Percentiles rank a stretch among this genome's conserved stretches.
phyloP scores from a whole-genome alignment of 2,888 invertebrate genomes.

The Bursaphelenchus okinawaensis region DNA sequence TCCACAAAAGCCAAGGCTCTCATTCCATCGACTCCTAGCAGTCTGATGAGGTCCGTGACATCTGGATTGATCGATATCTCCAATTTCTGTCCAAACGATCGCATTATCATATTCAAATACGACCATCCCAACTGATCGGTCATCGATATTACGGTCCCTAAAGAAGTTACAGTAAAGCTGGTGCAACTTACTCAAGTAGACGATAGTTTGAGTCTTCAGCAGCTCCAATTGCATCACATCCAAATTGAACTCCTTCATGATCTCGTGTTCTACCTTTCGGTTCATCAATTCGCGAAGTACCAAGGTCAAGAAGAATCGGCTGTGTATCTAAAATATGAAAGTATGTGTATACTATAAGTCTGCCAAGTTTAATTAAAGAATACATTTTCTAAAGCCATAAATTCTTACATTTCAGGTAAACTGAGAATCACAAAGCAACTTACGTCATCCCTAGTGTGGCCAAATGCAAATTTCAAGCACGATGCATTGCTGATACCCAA shows the following conservation, averaged over 20 bases:
- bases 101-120: constrained; percentile 78
- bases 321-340: neutral
- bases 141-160: constrained; percentile 93
- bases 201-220: neutral
- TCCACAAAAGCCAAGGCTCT: constrained; percentile 41
- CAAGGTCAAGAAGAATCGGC: neutral
- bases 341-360: no score
- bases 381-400: no score
- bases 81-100: constrained; percentile 85
- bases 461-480: neutral
- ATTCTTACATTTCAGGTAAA: no score
- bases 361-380: no score
- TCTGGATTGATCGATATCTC: constrained; percentile 81
- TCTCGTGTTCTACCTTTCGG: neutral
- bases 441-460: neutral
- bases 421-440: no score
- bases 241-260: neutral
- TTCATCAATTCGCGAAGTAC: neutral
- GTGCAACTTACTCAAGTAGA: neutral
- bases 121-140: constrained; percentile 86
- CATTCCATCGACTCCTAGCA: constrained; percentile 60
- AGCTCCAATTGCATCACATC: neutral
- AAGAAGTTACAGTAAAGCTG: constrained; percentile 19
- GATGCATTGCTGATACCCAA: neutral
- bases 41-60: constrained; percentile 79